A percentile compares a stretch with the other conserved stretches of the same genome.
These are phyloP conservation scores for Chymomyza fuscimana DNA, from an alignment of 2,888 invertebrate species.

Conservation along the genomic window DNA sequence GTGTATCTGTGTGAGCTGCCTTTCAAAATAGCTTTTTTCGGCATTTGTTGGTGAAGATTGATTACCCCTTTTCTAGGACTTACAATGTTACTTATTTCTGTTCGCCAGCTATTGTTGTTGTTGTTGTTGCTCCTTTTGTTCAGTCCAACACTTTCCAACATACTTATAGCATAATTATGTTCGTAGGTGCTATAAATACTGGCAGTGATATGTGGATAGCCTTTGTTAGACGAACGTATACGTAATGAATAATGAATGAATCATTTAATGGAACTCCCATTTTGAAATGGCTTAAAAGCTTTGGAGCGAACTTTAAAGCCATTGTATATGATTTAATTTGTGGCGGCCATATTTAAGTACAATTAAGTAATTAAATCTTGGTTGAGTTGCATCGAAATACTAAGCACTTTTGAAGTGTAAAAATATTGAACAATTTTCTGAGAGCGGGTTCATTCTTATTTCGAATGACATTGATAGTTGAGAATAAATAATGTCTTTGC, in stretches of 20 bases:
- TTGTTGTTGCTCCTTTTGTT: slow-evolving; percentile 20
- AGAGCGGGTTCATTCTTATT: too few relatives aligned
- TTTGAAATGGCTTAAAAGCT: slow-evolving; percentile 20
- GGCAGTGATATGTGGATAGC: slow-evolving; percentile 16
- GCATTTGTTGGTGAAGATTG: slow-evolving; percentile 48
- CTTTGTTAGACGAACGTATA: slow-evolving; percentile 16
- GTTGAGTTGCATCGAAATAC: too few relatives aligned
- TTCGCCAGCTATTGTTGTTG: slow-evolving; percentile 9
- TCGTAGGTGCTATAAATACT: not conserved
- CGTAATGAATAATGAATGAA: slow-evolving; percentile 28
- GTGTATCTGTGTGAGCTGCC: not conserved
- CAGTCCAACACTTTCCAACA: slow-evolving; percentile 14
- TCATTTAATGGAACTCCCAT: slow-evolving; percentile 18
- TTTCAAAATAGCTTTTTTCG: slow-evolving; percentile 29
- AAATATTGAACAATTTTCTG: too few relatives aligned
- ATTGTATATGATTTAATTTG: not conserved
- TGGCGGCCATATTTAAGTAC: not conserved
- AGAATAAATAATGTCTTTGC: too few relatives aligned
- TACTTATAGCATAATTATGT: slow-evolving; percentile 32
- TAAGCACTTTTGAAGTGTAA: too few relatives aligned
- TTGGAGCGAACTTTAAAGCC: not conserved
- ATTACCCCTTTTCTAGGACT: slow-evolving; percentile 39
- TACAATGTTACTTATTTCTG: slow-evolving; percentile 25
- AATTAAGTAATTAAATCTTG: not conserved
- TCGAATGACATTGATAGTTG: too few relatives aligned